Evolutionary conservation across 2,888 invertebrate species (phyloP), one percentile per base, ranked within the genome.

Genomic region (Limnephilus lunatus): DNA sequence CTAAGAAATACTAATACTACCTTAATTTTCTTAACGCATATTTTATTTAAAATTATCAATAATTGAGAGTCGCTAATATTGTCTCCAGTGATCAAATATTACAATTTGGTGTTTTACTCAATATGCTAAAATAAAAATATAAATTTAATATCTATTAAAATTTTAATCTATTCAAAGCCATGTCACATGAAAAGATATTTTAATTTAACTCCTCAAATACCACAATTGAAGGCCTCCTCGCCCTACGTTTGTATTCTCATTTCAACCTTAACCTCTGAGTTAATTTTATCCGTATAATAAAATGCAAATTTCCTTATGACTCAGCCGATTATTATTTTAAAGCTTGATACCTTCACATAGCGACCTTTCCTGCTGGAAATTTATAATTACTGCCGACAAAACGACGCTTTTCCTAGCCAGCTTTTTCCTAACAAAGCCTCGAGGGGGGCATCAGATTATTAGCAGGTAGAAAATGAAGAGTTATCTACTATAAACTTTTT

Each of bases 321-420:
- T 53, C 19, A 15, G 53, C 68, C 9, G 68, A 68, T 68, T n/a
- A 68, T 68, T 68, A 68, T 25, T 68, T n/a, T 68, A 68, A 68
- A 68, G 68, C 25, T 68, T 25, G n/a, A 9, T 68, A 68, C 68
- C 68, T 68, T 25, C 68, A 68, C 68, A 68, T 25, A 83, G 35
- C 35, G 83, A 35, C 83, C 83, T 39, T 83, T 83, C 83, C 32
- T 7, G 25, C 25, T 19, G 83, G 35, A 35, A 83, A 35, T 83
- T 83, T 83, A 83, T 83, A 83, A 83, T 83, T 32, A 83, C 83
- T 83, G 83, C 35, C 32, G 32, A 35, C 83, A 83, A 83, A 83
- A 83, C 35, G 83, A 35, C 83, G 35, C 35, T 35, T 35, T 83
- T 83, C 83, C 83, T 39, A 35, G 83, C 35, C 35, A 1, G 83